phyloP scores from a whole-genome alignment of 2,113 vertebrate species.

The Notarius quadriscutis region DNA sequence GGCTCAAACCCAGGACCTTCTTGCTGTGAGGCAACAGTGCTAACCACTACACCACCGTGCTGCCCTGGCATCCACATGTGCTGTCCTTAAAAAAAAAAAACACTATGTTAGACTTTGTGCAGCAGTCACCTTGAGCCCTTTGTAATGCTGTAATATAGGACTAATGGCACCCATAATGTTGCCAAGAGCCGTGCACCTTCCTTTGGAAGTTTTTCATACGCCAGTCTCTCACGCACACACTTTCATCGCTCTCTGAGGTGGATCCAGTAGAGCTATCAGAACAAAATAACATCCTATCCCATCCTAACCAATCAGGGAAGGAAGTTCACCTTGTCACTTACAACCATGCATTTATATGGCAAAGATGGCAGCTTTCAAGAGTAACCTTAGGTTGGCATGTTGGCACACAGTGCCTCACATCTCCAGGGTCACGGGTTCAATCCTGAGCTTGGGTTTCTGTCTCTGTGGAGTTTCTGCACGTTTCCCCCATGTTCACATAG shows the following conservation, averaged over 20 bases:
- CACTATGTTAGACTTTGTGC: neutral
- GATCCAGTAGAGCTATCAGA: constrained; percentile 12
- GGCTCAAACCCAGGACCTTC: neutral
- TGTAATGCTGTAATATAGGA: constrained; percentile 2
- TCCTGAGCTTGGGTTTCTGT: neutral
- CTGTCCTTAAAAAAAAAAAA: no score
- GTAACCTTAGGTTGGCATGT: neutral
- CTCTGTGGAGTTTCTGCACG: neutral
- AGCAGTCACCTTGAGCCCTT: constrained; percentile 37
- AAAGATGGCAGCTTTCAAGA: neutral
- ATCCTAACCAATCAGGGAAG: neutral
- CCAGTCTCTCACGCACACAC: constrained; percentile 32
- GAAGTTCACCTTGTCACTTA: constrained; percentile 1
- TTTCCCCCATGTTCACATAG: neutral
- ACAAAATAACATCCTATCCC: neutral
- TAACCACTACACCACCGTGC: no score
- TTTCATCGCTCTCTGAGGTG: neutral
- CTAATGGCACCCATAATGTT: constrained; percentile 19
- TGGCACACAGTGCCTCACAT: neutral
- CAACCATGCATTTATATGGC: neutral
- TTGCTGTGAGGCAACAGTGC: neutral
- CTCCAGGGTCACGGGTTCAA: neutral
- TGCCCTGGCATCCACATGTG: no score
- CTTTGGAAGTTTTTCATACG: constrained; percentile 6
- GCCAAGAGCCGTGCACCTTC: constrained; percentile 24